Conservation (phyloP, 2,888 invertebrate species). For the Anoncus sp. region DNA sequence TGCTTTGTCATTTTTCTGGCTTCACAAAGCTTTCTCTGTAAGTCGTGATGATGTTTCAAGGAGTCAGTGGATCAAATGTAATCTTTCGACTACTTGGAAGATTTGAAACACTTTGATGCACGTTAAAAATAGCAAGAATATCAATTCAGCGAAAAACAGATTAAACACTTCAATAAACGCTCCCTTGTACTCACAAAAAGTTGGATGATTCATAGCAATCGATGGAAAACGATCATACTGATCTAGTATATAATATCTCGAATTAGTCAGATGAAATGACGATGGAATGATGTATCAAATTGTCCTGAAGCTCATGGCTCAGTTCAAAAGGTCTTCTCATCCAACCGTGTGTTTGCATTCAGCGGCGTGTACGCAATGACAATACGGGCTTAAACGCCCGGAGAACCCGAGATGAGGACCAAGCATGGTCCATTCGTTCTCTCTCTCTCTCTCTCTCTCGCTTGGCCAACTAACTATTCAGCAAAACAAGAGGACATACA, state of each 20-base stretch:
- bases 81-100: too few species aligned
- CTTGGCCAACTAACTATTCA: constrained; percentile 76
- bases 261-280: neutral
- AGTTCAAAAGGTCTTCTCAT: constrained; percentile 54
- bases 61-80: too few species aligned
- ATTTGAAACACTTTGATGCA: too few species aligned
- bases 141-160: too few species aligned
- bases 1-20: too few species aligned
- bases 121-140: too few species aligned
- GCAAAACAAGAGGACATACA: constrained; percentile 43
- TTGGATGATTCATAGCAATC: too few species aligned
- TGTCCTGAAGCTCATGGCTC: constrained; percentile 38
- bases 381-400: constrained; percentile 82
- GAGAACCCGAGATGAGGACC: constrained; percentile 67
- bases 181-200: too few species aligned
- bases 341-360: constrained; percentile 65
- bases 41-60: too few species aligned
- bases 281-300: constrained; percentile 8
- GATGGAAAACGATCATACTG: neutral
- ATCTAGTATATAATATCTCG: neutral
- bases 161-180: too few species aligned
- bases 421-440: constrained; percentile 64
- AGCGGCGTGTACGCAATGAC: constrained; percentile 77
- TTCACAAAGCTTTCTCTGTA: too few species aligned
- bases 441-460: constrained; percentile 35